Evolutionary conservation across 1,140 invertebrate species (phyloP), one percentile per base, ranked within the genome.

Genomic region (Tetramorium simillimum): DNA sequence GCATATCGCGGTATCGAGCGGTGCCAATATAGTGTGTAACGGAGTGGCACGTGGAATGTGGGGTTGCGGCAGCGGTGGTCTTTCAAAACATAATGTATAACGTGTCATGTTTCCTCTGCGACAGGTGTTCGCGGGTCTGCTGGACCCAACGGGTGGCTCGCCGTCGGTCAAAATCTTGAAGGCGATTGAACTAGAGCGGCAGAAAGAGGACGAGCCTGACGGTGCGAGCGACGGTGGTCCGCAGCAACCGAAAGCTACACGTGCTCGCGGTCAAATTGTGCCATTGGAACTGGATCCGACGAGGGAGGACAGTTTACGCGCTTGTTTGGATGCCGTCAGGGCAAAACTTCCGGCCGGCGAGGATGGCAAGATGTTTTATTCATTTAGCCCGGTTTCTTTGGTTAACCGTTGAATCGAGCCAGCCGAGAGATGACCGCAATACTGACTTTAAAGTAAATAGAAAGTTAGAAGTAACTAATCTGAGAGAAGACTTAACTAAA

Each of bases 311-410:
- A 95, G 97, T 87, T 93, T 98, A 56, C 97, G 97, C 85, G 97
- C 97, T 94, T 97, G 97, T 7, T 97, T 97, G 18, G 96, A 97
- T 80, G 96, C 97, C 10, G 97, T 98, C 80, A 96, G 97, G 24
- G 96, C 97, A 53, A 97, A 98, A 95, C 94, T 98, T 85, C 97
- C 97, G 75, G 97, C 97, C 28, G 97, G 97, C 56, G 97, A 98
- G 95, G 97, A 97, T 91, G 97, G 97, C 97, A 95, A 96, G 93
- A 78, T 16, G 46, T 63, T 78, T 85, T 77, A 77, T 76, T 76
- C 58, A 65, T 37, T 33, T 72, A 56, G 10, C n/a, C 18, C 18
- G 28, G 9, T 82, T 72, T 65, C 33, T 58, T 51, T 21, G 21
- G n/a, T 12, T 60, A 60, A 84, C 28, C 60, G 12, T 72, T 21